Percentiles rank a stretch among this genome's conserved stretches.
Evolutionary conservation across 2,113 vertebrate genomes (phyloP).

Genomic region (Crotalus viridis): DNA sequence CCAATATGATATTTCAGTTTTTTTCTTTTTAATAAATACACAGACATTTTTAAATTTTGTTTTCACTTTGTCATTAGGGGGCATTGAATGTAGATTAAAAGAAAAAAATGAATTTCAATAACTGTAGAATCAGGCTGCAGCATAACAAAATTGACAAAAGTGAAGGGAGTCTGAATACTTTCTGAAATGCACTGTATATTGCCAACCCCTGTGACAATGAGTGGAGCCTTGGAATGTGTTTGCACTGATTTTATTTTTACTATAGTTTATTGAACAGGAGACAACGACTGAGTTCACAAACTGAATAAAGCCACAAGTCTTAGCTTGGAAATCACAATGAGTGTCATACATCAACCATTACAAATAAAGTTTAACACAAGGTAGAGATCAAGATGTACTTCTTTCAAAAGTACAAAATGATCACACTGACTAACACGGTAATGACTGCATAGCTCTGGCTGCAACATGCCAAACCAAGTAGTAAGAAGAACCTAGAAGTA

Average conservation of each 20-base stretch:
- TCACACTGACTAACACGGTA: not conserved
- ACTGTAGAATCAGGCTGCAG: no score
- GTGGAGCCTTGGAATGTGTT: not conserved
- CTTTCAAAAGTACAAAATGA: not conserved
- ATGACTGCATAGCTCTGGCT: not conserved
- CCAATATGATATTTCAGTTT: no score
- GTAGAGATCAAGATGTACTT: not conserved
- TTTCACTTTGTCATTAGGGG: no score
- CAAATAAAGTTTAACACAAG: not conserved
- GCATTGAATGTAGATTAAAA: no score
- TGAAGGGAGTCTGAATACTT: no score
- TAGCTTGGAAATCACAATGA: not conserved
- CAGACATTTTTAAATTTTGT: no score
- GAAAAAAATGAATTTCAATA: no score
- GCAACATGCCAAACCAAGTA: not conserved
- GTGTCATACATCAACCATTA: not conserved
- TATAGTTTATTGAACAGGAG: not conserved
- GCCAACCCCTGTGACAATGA: not conserved
- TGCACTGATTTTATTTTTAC: not conserved
- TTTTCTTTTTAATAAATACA: no score
- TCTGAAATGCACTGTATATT: not conserved
- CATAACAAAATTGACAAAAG: no score
- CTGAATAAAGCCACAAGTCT: not conserved
- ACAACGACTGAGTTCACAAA: not conserved
- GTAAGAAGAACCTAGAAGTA: not conserved